Evolutionary conservation across 2,113 vertebrate genomes (phyloP), one percentile per base, ranked within the genome.

Genomic region (Myxocyprinus asiaticus): DNA sequence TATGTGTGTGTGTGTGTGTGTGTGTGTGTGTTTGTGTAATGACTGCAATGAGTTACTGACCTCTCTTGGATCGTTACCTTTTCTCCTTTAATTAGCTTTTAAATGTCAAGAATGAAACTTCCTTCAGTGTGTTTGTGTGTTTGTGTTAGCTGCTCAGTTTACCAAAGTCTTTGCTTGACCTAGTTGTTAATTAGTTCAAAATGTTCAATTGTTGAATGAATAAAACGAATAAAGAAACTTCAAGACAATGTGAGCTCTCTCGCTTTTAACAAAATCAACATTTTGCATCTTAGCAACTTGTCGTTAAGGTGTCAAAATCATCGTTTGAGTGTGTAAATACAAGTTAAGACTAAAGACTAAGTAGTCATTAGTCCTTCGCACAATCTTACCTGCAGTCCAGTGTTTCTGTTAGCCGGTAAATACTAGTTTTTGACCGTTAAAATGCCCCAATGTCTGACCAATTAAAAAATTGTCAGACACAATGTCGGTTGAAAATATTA

Each of bases 31-130:
- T n/a, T n/a, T n/a, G n/a, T n/a, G n/a, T n/a, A 22, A 33, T 11
- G 53, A 11, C 15, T 78, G 55, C 82, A 86, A 83, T 77, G 55
- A 84, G 77, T 69, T 43, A 15, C 67, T 82, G 78, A 70, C 75
- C 77, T 59, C 67, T 15, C 48, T 69, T 47, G 63, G 65, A 83
- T 86, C 80, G 73, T 82, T 76, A 72, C 55, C 83, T 90, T 91
- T 91, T n/a, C n/a, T n/a, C n/a, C n/a, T n/a, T n/a, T n/a, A 90
- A 93, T 90, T 87, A 90, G 85, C 80, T 85, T 89, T 80, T 84
- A 90, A 92, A 93, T 92, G 91, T 90, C 90, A 91, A 82, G 83
- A 83, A 70, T n/a, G n/a, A n/a, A n/a, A 81, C 50, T 14, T 78
- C 73, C 45, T 48, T 74, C 9, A 22, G 65, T 58, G 44, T 58